Evolutionary conservation across 2,113 vertebrate species (phyloP), one percentile per base, ranked within the genome.

Genomic region (Theropithecus gelada): DNA sequence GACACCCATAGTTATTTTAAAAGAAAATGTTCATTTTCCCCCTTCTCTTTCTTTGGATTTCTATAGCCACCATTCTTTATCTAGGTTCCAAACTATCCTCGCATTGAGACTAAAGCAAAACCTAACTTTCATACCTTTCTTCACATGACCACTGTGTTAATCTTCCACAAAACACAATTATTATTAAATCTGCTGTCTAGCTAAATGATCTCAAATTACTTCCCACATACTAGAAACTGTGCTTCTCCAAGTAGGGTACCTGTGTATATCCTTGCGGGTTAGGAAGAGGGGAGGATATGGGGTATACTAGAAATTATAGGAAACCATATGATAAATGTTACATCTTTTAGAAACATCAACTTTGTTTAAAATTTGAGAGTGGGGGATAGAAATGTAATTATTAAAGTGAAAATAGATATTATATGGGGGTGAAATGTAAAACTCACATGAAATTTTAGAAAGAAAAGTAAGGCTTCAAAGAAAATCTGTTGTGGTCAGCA

Each of bases 331-430:
- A 35, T 27, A 50, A 45, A 73, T 38, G 30, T 23, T 84, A 16
- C 13, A 38, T 52, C 27, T 84, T 84, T 38, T 6, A 52, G n/a
- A 27, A 70, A 87, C 23, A 72, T 9, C 2, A 6, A 27, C 57
- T 83, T 83, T 72, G 27, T 59, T 93, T 90, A 70, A 78, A 87
- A 86, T 89, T 76, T 88, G 38, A 48, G 18, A 32, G 25, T 82
- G 1, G 32, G 12, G 52, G 52, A 30, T 70, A 23, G 86, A 83
- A 83, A 88, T 22, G 9, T 76, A 59, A 83, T 68, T 66, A 84
- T 45, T 32, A 61, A 90, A 90, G 3, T 2, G 22, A 79, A 94
- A 86, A 48, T 17, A 43, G 30, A 64, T 25, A 93, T 79, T 79
- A 73, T 68, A 83, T 52, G 45, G 45, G 61, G 75, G 11, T 30